phyloP scores from a whole-genome alignment of 2,797 vertebrate species.

The Eospalax fontanierii region DNA sequence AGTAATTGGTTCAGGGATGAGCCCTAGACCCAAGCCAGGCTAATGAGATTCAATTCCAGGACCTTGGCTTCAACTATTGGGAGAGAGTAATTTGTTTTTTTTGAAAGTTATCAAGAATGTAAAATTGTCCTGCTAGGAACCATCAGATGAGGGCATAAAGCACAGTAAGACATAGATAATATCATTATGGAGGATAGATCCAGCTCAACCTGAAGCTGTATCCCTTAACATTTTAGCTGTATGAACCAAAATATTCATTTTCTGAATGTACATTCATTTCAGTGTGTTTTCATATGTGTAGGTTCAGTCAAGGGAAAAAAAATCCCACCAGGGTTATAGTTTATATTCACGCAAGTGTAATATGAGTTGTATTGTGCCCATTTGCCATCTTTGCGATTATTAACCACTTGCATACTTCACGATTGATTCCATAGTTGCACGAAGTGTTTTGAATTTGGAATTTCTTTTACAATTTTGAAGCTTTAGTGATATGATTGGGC shows the following conservation, averaged over 20 bases:
- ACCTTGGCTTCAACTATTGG: not conserved
- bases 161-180: not conserved
- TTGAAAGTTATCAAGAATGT: not conserved
- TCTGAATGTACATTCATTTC: not conserved
- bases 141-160: not conserved
- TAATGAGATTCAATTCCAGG: not conserved
- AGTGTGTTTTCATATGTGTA: not conserved
- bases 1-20: not conserved
- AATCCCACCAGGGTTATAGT: not conserved
- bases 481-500: not conserved
- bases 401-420: not conserved
- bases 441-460: conserved; percentile 21
- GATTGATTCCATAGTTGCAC: conserved; percentile 31
- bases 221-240: not conserved
- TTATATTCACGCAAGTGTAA: not conserved
- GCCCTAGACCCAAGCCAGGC: not conserved
- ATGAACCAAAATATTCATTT: not conserved
- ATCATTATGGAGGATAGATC: not conserved
- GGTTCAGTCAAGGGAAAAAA: not conserved
- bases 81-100: not conserved
- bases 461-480: not conserved
- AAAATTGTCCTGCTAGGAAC: not conserved
- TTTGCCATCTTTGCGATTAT: conserved; percentile 1
- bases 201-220: not conserved
- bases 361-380: not conserved